phyloP scores from a whole-genome alignment of 2,888 invertebrate genomes.

The Ennomos erosarius region DNA sequence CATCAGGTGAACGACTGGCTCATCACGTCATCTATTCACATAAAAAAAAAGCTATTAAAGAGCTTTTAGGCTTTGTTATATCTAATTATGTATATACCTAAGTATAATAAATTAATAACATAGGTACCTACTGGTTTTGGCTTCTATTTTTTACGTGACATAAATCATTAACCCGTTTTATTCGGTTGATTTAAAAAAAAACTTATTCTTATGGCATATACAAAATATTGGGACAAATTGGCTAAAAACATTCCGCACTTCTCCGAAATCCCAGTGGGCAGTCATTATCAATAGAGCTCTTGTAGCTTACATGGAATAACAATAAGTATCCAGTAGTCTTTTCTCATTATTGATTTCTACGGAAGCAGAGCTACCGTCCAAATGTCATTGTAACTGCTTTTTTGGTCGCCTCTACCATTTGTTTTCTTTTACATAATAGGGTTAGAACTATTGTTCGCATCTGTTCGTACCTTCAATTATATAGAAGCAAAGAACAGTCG shows the following conservation, averaged over 20 bases:
- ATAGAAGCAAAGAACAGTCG: constrained; percentile 62
- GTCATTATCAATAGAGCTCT: constrained; percentile 65
- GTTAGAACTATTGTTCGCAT: constrained; percentile 74
- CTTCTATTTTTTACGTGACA: no score
- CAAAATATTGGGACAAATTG: constrained; percentile 31
- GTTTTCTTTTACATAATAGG: constrained; percentile 77
- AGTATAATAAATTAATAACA: no score
- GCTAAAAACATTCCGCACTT: constrained; percentile 48
- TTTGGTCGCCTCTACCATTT: constrained; percentile 63
- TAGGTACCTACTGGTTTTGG: no score
- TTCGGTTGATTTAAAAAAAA: no score
- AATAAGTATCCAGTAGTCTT: constrained; percentile 66
- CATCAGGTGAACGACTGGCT: no score
- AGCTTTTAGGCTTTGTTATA: no score
- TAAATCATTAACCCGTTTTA: no score
- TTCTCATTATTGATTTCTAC: constrained; percentile 67
- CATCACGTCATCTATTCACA: no score
- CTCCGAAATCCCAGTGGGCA: constrained; percentile 60
- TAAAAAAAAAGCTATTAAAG: no score
- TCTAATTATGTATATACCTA: no score
- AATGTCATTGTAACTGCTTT: constrained; percentile 39
- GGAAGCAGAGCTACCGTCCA: constrained; percentile 68
- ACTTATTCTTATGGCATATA: no score
- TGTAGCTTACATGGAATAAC: constrained; percentile 63
- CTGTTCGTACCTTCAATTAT: constrained; percentile 69